These are phyloP conservation scores for Bradysia coprophila DNA, from an alignment of 1,140 invertebrate genomes.

Conservation along the genomic window DNA sequence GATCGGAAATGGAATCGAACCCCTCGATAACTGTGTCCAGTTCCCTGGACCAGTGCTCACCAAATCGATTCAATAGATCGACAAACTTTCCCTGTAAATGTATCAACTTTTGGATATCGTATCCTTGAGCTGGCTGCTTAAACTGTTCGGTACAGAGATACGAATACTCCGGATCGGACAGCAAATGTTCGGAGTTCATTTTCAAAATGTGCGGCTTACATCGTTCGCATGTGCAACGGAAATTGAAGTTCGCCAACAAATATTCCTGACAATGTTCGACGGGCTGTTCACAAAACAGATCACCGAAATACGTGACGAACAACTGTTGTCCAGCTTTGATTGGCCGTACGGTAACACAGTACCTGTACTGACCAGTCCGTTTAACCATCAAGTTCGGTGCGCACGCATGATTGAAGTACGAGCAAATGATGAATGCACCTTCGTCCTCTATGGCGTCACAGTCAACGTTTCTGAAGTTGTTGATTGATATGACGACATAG, in stretches of 20 bases:
- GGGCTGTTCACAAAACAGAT: background rate
- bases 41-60: background rate
- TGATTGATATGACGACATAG: background rate
- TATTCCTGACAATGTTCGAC: background rate
- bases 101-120: background rate
- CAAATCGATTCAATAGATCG: background rate
- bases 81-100: background rate
- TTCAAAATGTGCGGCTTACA: background rate
- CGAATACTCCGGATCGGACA: background rate
- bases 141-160: background rate
- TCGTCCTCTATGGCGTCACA: too few species aligned
- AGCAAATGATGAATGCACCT: background rate
- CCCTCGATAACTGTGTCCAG: too few species aligned
- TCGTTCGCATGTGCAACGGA: background rate
- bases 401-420: conserved; percentile 19
- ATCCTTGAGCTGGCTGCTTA: background rate
- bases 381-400: background rate
- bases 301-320: background rate
- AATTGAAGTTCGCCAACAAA: background rate
- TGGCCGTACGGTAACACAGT: background rate
- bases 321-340: background rate
- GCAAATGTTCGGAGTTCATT: background rate
- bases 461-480: background rate
- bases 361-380: background rate
- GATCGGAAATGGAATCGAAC: too few species aligned